Base-by-base conservation (phyloP, 1,140 invertebrate genomes). In the Anastrepha obliqua region DNA sequence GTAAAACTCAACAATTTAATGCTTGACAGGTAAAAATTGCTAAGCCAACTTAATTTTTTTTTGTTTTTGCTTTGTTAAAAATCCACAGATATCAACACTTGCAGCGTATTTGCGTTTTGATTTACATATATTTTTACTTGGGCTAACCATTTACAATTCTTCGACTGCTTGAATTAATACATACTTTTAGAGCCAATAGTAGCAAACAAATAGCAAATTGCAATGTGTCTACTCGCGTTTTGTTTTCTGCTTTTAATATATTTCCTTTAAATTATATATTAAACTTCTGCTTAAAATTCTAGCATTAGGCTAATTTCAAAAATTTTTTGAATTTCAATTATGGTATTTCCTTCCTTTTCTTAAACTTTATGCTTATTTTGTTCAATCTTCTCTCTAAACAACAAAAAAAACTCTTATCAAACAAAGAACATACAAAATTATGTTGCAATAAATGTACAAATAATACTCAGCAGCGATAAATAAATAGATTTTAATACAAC, bases 401-500 rank as follows among this genome's bases (percentile, higher is more conserved):
- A 15, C n/a, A 17, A 15, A n/a, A 15, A 51, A 74, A 2, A 6
- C 13, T 17, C 17, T 47, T 47, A 64, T 17, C 9, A 1, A 74
- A 29, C 70, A 42, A 1, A n/a, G 39, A 67, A 74, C 8, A n/a
- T 74, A 13, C n/a, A 44, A 17, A 74, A 47, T 17, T 74, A 74
- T 11, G 13, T 3, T 47, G 44, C 11, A 44, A 67, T 67, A 47
- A 74, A 74, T 55, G 20, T 17, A 55, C 74, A 81, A 81, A 81
- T 81, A 81, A 81, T 81, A 81, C 74, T 81, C 51, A 81, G 11
- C 7, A 15, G n/a, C 2, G 44, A 20, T 81, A 81, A 81, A 81
- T 81, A 81, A 81, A 81, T 81, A 81, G n/a, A 29, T 55, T 81
- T 81, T 51, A 81, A 81, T 81, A 81, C 8, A 58, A 58, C 2